These are phyloP conservation scores for Cranoglanis bouderius DNA, from an alignment of 2,113 vertebrate genomes.

Conservation along the genomic window DNA sequence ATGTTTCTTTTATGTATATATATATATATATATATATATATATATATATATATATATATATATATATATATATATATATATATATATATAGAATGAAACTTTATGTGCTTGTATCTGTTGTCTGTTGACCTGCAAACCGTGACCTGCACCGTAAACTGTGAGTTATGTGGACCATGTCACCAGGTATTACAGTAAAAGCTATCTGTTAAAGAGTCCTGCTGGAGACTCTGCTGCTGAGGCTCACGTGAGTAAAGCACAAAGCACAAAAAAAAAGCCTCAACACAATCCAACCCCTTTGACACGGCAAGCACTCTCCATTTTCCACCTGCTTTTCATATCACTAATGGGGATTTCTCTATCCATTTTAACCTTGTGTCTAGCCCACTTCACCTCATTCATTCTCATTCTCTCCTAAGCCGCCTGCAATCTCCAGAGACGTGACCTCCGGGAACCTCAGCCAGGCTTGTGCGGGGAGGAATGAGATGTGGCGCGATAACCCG, in stretches of 20 bases:
- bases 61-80: no score
- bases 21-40: no score
- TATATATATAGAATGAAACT: not conserved
- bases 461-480: constrained; percentile 22
- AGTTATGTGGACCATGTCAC: not conserved
- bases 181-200: not conserved
- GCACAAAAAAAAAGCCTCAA: not conserved
- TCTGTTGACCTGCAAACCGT: not conserved
- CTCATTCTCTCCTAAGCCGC: constrained; percentile 40
- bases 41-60: no score
- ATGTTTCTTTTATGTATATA: no score
- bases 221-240: not conserved
- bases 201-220: not conserved
- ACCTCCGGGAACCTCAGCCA: not conserved
- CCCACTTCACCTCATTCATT: constrained; percentile 39
- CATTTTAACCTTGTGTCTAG: constrained; percentile 48
- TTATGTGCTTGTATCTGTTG: not conserved
- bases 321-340: constrained; percentile 49
- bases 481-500: constrained; percentile 36
- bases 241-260: not conserved
- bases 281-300: constrained; percentile 16
- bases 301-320: constrained; percentile 17
- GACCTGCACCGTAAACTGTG: not conserved
- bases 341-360: constrained; percentile 49
- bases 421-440: constrained; percentile 26